A percentile compares a stretch with the other conserved stretches of the same genome.
phyloP scores from a whole-genome alignment of 2,888 invertebrate genomes.

The Kuschelorhynchus macadamiae region DNA sequence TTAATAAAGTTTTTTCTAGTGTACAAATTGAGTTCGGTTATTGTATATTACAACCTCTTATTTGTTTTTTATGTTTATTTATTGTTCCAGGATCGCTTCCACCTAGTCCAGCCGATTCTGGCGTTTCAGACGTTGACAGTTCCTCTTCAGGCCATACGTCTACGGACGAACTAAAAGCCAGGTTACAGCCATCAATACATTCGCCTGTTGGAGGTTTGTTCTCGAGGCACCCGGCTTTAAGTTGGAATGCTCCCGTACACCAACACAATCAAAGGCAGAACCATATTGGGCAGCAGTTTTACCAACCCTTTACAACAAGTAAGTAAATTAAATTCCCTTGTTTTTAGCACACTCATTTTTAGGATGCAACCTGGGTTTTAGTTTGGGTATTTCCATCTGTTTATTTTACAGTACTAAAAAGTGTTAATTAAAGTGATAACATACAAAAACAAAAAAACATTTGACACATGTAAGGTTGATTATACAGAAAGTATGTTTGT shows the following conservation, averaged over 20 bases:
- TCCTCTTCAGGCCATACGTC: conserved; percentile 84
- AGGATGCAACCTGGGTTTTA: too few relatives aligned
- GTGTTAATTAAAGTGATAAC: too few relatives aligned
- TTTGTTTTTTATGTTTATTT: conserved; percentile 15
- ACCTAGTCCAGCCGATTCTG: conserved; percentile 97
- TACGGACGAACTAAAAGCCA: conserved; percentile 87
- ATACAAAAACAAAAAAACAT: too few relatives aligned
- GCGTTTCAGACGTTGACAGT: conserved; percentile 96
- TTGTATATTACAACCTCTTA: too few relatives aligned
- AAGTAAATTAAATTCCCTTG: conserved; percentile 52
- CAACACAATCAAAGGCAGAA: conserved; percentile 57
- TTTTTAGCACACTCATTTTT: too few relatives aligned
- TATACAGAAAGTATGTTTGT: too few relatives aligned
- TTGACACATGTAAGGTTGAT: too few relatives aligned
- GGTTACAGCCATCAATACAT: conserved; percentile 79
- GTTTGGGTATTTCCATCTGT: too few relatives aligned
- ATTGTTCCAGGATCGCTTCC: conserved; percentile 87
- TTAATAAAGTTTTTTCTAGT: too few relatives aligned
- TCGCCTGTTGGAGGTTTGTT: conserved; percentile 64
- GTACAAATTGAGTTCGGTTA: too few relatives aligned
- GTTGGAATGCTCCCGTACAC: conserved; percentile 58
- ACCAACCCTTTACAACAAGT: conserved; percentile 63
- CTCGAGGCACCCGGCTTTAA: conserved; percentile 58
- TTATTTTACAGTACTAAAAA: too few relatives aligned
- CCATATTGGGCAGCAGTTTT: conserved; percentile 62